These are phyloP conservation scores for Myanophis thanlyinensis DNA, from an alignment of 2,113 vertebrate genomes.

Conservation along the genomic window DNA sequence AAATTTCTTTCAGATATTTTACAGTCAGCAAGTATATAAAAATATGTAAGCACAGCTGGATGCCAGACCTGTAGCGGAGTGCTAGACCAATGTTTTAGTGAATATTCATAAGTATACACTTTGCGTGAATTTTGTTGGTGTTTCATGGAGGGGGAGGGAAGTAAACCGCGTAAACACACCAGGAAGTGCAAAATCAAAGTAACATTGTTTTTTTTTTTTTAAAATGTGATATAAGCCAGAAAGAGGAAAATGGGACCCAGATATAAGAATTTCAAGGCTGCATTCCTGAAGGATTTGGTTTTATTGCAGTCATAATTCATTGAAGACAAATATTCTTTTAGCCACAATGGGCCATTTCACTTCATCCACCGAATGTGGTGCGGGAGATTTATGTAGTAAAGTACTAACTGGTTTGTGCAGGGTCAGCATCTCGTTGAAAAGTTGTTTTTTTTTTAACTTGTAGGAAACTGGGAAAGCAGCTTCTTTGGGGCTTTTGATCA, in stretches of 20 bases:
- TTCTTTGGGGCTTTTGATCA: not conserved
- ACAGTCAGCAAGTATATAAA: conserved; percentile 31
- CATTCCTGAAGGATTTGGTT: not conserved
- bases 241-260: not conserved
- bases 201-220: not conserved
- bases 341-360: not conserved
- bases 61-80: conserved; percentile 19
- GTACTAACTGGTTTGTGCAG: not conserved
- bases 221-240: not conserved
- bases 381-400: not conserved
- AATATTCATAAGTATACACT: conserved; percentile 25
- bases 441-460: not conserved
- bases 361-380: not conserved
- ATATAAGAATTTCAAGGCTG: not conserved
- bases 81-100: conserved; percentile 12
- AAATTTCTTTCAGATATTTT: conserved; percentile 19
- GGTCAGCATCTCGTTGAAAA: not conserved
- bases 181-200: conserved; percentile 6
- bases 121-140: not conserved
- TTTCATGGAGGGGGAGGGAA: not conserved
- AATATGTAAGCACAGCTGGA: conserved; percentile 29
- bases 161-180: not conserved
- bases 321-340: not conserved
- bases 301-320: conserved; percentile 7
- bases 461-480: not conserved